A percentile compares a stretch with the other conserved stretches of the same genome.
Evolutionary conservation across 2,888 invertebrate species (phyloP).

Genomic region (Cryptus armator): DNA sequence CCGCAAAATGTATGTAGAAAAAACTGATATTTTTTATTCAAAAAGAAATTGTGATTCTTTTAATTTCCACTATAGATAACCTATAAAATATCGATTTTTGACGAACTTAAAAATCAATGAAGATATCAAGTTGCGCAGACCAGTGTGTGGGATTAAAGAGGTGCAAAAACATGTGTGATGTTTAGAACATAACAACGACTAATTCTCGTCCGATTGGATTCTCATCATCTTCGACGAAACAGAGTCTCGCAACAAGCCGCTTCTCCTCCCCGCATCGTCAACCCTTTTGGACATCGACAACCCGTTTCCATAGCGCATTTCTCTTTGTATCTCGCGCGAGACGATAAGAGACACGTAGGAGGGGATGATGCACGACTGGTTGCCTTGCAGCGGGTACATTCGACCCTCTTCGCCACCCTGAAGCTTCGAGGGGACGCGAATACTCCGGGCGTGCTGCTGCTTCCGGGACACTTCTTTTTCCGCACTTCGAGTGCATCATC

Average conservation of each 20-base stretch:
- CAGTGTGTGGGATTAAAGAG: too few species aligned
- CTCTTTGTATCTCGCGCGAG: conserved; percentile 4
- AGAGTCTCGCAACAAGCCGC: background rate
- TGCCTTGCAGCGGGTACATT: background rate
- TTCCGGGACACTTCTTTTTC: conserved; percentile 70
- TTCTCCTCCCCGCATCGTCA: conserved; percentile 6
- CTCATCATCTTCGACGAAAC: too few species aligned
- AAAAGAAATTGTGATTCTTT: too few species aligned
- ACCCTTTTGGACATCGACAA: conserved; percentile 5
- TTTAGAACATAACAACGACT: background rate
- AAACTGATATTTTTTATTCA: background rate
- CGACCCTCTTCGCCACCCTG: conserved; percentile 31
- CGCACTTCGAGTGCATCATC: conserved; percentile 79
- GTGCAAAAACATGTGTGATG: too few species aligned
- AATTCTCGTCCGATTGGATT: background rate
- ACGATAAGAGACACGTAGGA: background rate
- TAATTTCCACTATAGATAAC: too few species aligned
- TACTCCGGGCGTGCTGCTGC: conserved; percentile 28
- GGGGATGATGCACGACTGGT: background rate
- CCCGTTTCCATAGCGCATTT: background rate
- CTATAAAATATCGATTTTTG: too few species aligned
- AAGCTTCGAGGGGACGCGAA: conserved; percentile 36
- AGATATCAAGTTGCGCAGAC: too few species aligned
- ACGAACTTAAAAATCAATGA: too few species aligned
- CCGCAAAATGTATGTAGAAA: background rate